phyloP scores from a whole-genome alignment of 2,113 vertebrate species.

The Parotia lawesii region DNA sequence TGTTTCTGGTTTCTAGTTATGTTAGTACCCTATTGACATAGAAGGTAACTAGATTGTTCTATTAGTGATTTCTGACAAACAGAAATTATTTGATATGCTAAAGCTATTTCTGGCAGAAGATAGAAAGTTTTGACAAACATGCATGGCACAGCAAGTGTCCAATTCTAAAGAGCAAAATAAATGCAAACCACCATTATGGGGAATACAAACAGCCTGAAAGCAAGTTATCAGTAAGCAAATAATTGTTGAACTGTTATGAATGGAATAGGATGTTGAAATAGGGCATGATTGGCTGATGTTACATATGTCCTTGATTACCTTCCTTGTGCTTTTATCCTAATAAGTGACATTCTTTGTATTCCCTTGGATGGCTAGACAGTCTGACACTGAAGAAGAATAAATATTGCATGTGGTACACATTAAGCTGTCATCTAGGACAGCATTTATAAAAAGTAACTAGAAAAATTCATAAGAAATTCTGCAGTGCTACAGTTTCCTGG shows the following conservation, averaged over 20 bases:
- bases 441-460: slow-evolving; percentile 86
- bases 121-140: slow-evolving; percentile 83
- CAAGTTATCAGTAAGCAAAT: slow-evolving; percentile 94
- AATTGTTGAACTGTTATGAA: slow-evolving; percentile 96
- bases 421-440: slow-evolving; percentile 98
- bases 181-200: slow-evolving; percentile 89
- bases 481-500: slow-evolving; percentile 89
- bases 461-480: slow-evolving; percentile 93
- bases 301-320: slow-evolving; percentile 99
- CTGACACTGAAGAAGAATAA: slow-evolving; percentile 99
- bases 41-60: slow-evolving; percentile 65
- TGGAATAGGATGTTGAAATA: slow-evolving; percentile 85
- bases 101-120: slow-evolving; percentile 82
- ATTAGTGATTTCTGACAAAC: slow-evolving; percentile 68
- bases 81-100: slow-evolving; percentile 72
- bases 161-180: slow-evolving; percentile 96
- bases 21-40: slow-evolving; percentile 57
- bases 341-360: slow-evolving; percentile 99
- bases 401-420: slow-evolving; percentile 99
- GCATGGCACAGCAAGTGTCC: slow-evolving; percentile 84
- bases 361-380: slow-evolving; percentile 98
- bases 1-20: slow-evolving; percentile 39
- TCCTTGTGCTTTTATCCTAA: slow-evolving; percentile 99
- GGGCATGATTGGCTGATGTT: slow-evolving; percentile 97
- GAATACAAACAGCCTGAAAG: slow-evolving; percentile 91